A percentile compares a stretch with the other conserved stretches of the same genome.
Conservation (phyloP, 1,140 invertebrate genomes). For the Tribolium madens region DNA sequence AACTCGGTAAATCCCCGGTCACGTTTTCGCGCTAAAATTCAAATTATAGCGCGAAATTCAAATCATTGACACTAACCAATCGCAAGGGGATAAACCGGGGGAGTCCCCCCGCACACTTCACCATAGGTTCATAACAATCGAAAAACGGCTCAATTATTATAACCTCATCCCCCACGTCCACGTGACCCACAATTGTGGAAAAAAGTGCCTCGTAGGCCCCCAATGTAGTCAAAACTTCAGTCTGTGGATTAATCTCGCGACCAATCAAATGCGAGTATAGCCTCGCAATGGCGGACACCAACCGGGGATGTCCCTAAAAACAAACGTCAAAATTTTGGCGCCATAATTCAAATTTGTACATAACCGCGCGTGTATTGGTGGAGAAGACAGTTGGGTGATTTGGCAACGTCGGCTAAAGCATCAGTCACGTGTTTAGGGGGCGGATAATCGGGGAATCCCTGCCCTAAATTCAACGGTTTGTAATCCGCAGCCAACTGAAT, state of each 20-base stretch:
- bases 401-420: slow-evolving; percentile 77
- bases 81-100: slow-evolving; percentile 90
- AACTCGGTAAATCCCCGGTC: slow-evolving; percentile 64
- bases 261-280: slow-evolving; percentile 86
- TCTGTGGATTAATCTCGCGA: slow-evolving; percentile 70
- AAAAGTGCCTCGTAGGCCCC: slow-evolving; percentile 96
- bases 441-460: slow-evolving; percentile 97
- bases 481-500: slow-evolving; percentile 87
- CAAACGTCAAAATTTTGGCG: slow-evolving; percentile 62
- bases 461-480: slow-evolving; percentile 95
- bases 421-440: slow-evolving; percentile 87
- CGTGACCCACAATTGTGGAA: slow-evolving; percentile 82
- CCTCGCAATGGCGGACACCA: slow-evolving; percentile 87
- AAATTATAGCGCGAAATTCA: background rate
- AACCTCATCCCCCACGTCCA: slow-evolving; percentile 89
- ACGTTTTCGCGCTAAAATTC: slow-evolving; percentile 50
- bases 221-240: slow-evolving; percentile 87
- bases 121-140: slow-evolving; percentile 98
- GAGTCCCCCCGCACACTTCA: slow-evolving; percentile 86
- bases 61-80: slow-evolving; percentile 72
- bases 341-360: slow-evolving; percentile 68
- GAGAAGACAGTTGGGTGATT: slow-evolving; percentile 79
- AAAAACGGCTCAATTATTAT: slow-evolving; percentile 99
- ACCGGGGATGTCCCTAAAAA: slow-evolving; percentile 82
- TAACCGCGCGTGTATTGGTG: slow-evolving; percentile 94